These are phyloP conservation scores for Sibirionetta formosa DNA, from an alignment of 2,797 vertebrate genomes.

Conservation along the genomic window DNA sequence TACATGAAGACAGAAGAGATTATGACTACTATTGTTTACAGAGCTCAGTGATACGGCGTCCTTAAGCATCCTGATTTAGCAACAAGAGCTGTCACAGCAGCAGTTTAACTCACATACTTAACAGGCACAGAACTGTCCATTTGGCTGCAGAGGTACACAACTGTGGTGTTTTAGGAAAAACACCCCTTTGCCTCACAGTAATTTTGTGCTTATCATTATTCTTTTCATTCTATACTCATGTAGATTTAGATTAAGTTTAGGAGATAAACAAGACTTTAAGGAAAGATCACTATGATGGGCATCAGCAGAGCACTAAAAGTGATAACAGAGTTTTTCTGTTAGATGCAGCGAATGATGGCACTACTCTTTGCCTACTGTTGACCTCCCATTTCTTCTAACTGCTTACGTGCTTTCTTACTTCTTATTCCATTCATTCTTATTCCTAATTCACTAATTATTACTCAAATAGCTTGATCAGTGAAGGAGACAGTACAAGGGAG, in stretches of 20 bases:
- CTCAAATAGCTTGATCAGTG: background rate
- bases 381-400: background rate
- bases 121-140: background rate
- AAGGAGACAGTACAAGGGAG: background rate
- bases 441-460: background rate
- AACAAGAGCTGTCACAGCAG: background rate
- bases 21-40: background rate
- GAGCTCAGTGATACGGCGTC: background rate
- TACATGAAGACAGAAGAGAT: fast-evolving
- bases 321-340: constrained; percentile 36
- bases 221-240: background rate
- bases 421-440: too few relatives aligned
- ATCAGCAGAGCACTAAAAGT: constrained; percentile 43
- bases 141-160: background rate
- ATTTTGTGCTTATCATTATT: constrained; percentile 44
- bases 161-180: constrained; percentile 12
- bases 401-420: background rate
- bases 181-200: constrained; percentile 22
- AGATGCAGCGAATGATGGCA: constrained; percentile 40
- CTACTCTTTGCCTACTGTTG: constrained; percentile 1
- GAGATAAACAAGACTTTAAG: constrained; percentile 41
- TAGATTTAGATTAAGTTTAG: background rate
- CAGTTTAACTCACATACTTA: background rate
- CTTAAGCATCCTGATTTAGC: background rate
- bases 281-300: constrained; percentile 24